Percentiles rank a stretch among this genome's conserved stretches.
phyloP scores from a whole-genome alignment of 2,113 vertebrate genomes.

The Mionectes macconnelli region DNA sequence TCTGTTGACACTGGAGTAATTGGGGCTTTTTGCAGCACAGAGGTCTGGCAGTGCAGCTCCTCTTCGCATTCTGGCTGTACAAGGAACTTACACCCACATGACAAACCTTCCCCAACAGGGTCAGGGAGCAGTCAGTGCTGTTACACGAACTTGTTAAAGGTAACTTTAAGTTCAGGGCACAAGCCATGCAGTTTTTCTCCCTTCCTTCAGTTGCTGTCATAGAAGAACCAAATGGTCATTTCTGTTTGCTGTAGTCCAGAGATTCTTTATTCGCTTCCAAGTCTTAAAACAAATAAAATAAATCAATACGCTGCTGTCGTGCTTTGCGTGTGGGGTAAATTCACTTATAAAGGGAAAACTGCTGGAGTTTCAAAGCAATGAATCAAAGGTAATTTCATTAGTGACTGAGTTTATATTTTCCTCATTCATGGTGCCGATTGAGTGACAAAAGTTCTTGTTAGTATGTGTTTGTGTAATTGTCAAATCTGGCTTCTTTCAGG shows the following conservation, averaged over 20 bases:
- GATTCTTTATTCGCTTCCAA: not conserved
- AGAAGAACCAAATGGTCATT: not conserved
- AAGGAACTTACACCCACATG: not conserved
- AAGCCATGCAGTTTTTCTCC: not conserved
- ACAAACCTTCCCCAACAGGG: not conserved
- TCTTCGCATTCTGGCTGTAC: not conserved
- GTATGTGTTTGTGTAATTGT: not conserved
- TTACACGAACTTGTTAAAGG: not conserved
- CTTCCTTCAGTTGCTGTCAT: not conserved
- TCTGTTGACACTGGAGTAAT: not conserved
- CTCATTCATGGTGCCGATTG: not conserved
- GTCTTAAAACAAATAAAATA: not conserved
- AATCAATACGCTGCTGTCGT: not conserved
- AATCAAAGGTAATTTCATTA: not conserved
- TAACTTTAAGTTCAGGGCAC: not conserved
- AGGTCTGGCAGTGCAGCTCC: not conserved
- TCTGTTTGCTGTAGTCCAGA: not conserved
- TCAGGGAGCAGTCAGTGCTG: not conserved
- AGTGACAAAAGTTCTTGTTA: not conserved
- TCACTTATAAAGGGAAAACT: not conserved
- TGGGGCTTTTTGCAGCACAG: not conserved
- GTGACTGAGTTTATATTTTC: not conserved
- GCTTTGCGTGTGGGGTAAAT: not conserved
- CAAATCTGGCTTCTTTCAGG: conserved; percentile 74
- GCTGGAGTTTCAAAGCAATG: not conserved